These are phyloP conservation scores for Drosophila tripunctata DNA, from an alignment of 2,888 invertebrate genomes.

Conservation along the genomic window DNA sequence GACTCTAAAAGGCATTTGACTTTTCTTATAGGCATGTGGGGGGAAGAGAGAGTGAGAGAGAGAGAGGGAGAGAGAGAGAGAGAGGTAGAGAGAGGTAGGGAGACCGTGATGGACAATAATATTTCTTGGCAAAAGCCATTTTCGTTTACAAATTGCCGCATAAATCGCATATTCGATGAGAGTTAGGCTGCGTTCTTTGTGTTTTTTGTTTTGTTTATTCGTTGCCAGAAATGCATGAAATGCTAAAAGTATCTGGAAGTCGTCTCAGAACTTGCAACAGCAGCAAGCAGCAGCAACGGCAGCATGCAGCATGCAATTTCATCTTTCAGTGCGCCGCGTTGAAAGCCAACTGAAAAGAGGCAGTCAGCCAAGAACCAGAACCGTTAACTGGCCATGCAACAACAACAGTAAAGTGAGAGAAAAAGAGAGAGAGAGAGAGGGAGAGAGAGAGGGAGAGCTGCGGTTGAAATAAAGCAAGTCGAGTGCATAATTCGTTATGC, in stretches of 20 bases:
- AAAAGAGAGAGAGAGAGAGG: too few relatives aligned
- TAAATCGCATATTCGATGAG: slow-evolving; percentile 80
- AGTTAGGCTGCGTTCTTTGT: slow-evolving; percentile 46
- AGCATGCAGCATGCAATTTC: slow-evolving; percentile 58
- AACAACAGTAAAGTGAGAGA: slow-evolving; percentile 25
- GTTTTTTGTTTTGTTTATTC: neutral
- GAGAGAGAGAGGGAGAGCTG: too few relatives aligned
- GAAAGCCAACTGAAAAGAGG: slow-evolving; percentile 12
- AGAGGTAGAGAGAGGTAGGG: neutral
- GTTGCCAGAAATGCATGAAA: slow-evolving; percentile 60
- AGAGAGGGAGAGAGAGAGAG: neutral
- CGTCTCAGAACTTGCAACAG: slow-evolving; percentile 9
- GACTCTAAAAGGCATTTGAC: slow-evolving; percentile 65
- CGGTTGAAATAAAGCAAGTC: slow-evolving; percentile 73
- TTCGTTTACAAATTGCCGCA: slow-evolving; percentile 80
- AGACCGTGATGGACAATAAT: slow-evolving; percentile 76
- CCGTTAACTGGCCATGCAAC: slow-evolving; percentile 66
- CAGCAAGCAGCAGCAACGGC: too few relatives aligned
- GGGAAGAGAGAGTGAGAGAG: too few relatives aligned
- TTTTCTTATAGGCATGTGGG: slow-evolving; percentile 16
- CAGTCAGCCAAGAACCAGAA: slow-evolving; percentile 63
- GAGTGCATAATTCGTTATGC: slow-evolving; percentile 80
- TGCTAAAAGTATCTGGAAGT: slow-evolving; percentile 38
- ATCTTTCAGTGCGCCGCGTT: slow-evolving; percentile 35
- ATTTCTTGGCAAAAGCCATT: slow-evolving; percentile 79